Percentiles rank a stretch among this genome's conserved stretches.
phyloP scores from a whole-genome alignment of 2,888 invertebrate species.

The Dynastes maya region DNA sequence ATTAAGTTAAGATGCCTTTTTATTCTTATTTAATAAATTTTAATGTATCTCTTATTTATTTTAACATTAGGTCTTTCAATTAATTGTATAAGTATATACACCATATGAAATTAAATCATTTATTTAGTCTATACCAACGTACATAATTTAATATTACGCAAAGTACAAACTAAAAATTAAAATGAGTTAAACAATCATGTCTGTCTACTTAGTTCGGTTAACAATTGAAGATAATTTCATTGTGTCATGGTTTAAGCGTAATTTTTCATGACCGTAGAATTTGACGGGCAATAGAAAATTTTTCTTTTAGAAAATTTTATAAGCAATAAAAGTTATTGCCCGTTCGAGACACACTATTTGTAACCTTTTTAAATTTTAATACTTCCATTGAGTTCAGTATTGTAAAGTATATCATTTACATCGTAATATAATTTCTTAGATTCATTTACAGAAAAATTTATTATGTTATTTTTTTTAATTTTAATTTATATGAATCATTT shows the following conservation, averaged over 20 bases:
- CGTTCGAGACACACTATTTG: conserved; percentile 10
- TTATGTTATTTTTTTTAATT: conserved; percentile 51
- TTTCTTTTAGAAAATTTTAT: conserved; percentile 26
- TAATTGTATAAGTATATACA: conserved; percentile 5
- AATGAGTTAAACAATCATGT: conserved; percentile 1
- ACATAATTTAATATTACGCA: conserved; percentile 22
- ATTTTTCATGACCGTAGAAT: conserved; percentile 28
- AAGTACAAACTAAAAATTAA: conserved; percentile 42
- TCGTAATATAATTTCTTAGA: conserved; percentile 48
- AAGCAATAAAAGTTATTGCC: conserved; percentile 39
- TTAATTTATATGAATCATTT: conserved; percentile 48
- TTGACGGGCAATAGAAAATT: conserved; percentile 33
- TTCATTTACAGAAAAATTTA: conserved; percentile 47
- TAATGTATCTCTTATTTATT: conserved; percentile 9
- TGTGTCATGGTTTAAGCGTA: neutral
- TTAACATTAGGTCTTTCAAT: neutral
- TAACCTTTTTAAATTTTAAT: conserved; percentile 27
- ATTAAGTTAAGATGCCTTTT: conserved; percentile 10
- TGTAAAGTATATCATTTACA: conserved; percentile 51
- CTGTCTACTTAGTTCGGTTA: conserved; percentile 9
- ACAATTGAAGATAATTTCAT: conserved; percentile 21
- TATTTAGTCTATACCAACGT: neutral
- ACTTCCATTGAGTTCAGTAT: conserved; percentile 45
- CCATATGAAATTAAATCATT: conserved; percentile 22
- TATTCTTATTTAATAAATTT: neutral